A percentile compares a stretch with the other conserved stretches of the same genome.
Evolutionary conservation across 30 jellyfish, hydroid and myxozoan genomes (phyloP).

Genomic region (Rhopilema esculentum): DNA sequence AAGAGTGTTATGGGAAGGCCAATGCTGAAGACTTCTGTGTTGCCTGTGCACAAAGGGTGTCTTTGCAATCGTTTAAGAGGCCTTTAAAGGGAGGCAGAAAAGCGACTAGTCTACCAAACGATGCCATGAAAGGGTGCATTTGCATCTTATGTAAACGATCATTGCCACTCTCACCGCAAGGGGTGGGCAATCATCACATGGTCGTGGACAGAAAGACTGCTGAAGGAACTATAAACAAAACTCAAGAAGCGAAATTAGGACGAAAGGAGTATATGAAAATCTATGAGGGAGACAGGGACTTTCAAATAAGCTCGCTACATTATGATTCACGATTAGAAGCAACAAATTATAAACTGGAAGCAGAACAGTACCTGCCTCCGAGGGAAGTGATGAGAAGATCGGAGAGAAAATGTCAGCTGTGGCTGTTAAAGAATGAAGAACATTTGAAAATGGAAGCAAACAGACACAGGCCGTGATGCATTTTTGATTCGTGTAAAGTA

Average conservation of each 20-base stretch:
- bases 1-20: neutral
- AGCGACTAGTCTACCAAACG: neutral
- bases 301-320: slow-evolving; percentile 51
- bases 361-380: slow-evolving; percentile 62
- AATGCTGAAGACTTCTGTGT: slow-evolving; percentile 19
- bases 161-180: slow-evolving; percentile 51
- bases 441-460: slow-evolving; percentile 11
- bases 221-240: neutral
- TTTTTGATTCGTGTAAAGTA: no score
- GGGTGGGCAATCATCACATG: slow-evolving; percentile 6
- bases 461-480: neutral
- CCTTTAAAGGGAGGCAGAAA: neutral
- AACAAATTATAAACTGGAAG: slow-evolving; percentile 26
- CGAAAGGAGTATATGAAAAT: neutral
- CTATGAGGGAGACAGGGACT: neutral
- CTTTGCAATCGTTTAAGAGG: slow-evolving; percentile 14
- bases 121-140: slow-evolving; percentile 32
- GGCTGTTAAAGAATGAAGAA: slow-evolving; percentile 58
- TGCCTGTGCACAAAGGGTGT: slow-evolving; percentile 56
- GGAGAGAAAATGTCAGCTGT: slow-evolving; percentile 59
- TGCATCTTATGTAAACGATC: slow-evolving; percentile 57
- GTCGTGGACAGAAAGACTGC: neutral
- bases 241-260: neutral
- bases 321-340: slow-evolving; percentile 67
- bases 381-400: slow-evolving; percentile 60